A percentile compares a stretch with the other conserved stretches of the same genome.
Evolutionary conservation across 1,140 invertebrate genomes (phyloP).

Genomic region (Tribolium castaneum): DNA sequence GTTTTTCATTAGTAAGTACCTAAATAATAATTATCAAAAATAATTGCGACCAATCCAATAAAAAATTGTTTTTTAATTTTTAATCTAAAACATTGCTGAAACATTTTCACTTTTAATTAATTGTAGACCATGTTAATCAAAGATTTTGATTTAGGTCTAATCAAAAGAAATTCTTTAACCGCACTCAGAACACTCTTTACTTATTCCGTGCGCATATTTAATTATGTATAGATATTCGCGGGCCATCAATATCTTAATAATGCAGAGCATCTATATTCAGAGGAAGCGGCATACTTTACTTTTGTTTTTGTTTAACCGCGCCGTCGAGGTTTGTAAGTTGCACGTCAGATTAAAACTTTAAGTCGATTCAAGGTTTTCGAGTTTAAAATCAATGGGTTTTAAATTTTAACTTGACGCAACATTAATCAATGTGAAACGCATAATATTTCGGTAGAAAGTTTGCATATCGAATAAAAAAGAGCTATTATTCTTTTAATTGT

Average conservation of each 20-base stretch:
- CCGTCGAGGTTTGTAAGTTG: conserved; percentile 36
- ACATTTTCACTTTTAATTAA: too few species aligned
- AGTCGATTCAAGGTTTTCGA: neutral
- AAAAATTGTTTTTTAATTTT: too few species aligned
- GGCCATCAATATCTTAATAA: conserved; percentile 55
- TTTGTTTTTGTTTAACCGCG: conserved; percentile 53
- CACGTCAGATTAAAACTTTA: conserved; percentile 36
- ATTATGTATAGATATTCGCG: conserved; percentile 52
- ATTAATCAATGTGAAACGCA: neutral
- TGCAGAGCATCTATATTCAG: conserved; percentile 54
- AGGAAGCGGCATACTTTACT: conserved; percentile 51
- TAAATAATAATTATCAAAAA: too few species aligned
- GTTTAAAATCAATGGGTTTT: conserved; percentile 2
- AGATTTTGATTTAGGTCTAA: conserved; percentile 1
- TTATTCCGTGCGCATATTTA: conserved; percentile 54
- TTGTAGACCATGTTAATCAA: too few species aligned
- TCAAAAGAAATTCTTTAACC: conserved; percentile 36
- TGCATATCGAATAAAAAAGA: too few species aligned
- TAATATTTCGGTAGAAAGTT: neutral
- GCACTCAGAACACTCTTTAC: conserved; percentile 43
- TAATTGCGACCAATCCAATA: too few species aligned
- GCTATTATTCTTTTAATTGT: too few species aligned
- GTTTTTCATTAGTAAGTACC: too few species aligned
- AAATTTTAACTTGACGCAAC: neutral
- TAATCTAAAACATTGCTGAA: too few species aligned